Percentiles rank a stretch among this genome's conserved stretches.
These are phyloP conservation scores for Gymnodraco acuticeps DNA, from an alignment of 2,797 vertebrate species.

Conservation along the genomic window DNA sequence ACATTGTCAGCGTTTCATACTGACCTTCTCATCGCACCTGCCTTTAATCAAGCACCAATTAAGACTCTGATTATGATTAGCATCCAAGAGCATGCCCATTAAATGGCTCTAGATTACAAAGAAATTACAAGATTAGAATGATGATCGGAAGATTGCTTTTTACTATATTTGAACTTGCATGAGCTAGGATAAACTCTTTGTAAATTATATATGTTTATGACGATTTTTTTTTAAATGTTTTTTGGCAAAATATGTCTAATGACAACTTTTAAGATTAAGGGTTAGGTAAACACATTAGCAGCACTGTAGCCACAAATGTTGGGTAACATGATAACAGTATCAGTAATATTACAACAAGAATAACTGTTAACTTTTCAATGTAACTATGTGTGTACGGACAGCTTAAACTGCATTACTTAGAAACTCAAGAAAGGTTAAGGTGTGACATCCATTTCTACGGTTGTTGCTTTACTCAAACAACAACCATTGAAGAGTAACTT, in stretches of 20 bases:
- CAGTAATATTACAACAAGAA: too few relatives aligned
- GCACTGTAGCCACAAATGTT: neutral
- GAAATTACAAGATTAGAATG: constrained; percentile 10
- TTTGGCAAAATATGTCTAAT: neutral
- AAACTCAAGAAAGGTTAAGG: too few relatives aligned
- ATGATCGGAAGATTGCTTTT: neutral
- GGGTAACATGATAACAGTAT: too few relatives aligned
- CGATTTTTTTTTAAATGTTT: neutral
- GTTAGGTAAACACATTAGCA: neutral
- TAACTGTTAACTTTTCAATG: too few relatives aligned
- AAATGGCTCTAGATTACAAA: constrained; percentile 9
- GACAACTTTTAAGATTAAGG: neutral
- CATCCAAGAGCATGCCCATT: constrained; percentile 4
- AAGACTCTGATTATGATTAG: constrained; percentile 44
- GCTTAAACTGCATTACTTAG: too few relatives aligned
- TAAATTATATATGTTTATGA: neutral
- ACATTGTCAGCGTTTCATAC: constrained; percentile 36
- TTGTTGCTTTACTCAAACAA: too few relatives aligned
- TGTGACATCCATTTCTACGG: too few relatives aligned
- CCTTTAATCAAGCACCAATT: constrained; percentile 50
- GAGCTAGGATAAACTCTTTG: neutral
- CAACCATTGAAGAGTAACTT: too few relatives aligned
- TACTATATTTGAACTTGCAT: neutral
- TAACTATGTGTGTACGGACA: too few relatives aligned
- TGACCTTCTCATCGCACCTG: constrained; percentile 50